These are phyloP conservation scores for Microcaecilia unicolor DNA, from an alignment of 2,797 vertebrate genomes.

Conservation along the genomic window DNA sequence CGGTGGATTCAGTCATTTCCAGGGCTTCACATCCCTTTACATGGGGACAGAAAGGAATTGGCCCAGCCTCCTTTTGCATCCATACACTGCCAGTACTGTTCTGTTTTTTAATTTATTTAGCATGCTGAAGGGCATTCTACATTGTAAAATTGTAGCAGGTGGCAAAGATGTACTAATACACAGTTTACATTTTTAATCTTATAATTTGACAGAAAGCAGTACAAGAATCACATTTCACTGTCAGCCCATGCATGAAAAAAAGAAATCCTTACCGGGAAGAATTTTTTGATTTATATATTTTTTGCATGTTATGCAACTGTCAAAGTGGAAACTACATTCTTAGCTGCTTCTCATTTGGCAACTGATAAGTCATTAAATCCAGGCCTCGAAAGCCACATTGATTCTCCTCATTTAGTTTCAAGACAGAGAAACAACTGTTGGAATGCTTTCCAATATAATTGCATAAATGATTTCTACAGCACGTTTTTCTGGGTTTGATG, in stretches of 20 bases:
- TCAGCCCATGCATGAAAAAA: not conserved
- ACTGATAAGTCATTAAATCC: not conserved
- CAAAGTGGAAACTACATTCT: slow-evolving; percentile 13
- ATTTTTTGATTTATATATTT: not conserved
- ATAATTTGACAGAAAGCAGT: not conserved
- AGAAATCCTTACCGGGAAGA: not conserved
- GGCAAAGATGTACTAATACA: not conserved
- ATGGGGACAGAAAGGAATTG: too few species aligned
- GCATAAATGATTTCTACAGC: not conserved
- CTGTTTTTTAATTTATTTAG: not conserved
- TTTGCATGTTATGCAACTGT: not conserved
- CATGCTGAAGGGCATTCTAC: too few species aligned
- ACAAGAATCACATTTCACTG: not conserved
- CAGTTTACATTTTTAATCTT: not conserved
- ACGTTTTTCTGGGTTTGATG: too few species aligned
- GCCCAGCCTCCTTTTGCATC: too few species aligned
- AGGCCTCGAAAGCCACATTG: not conserved
- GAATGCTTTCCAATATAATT: not conserved
- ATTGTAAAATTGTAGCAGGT: not conserved
- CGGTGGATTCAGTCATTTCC: too few species aligned
- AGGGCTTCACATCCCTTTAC: too few species aligned
- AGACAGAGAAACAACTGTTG: not conserved
- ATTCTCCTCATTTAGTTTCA: not conserved
- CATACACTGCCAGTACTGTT: too few species aligned
- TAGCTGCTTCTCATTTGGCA: not conserved